Percentiles rank a stretch among this genome's conserved stretches.
phyloP scores from a whole-genome alignment of 2,113 vertebrate species.

The Datnioides undecimradiatus region DNA sequence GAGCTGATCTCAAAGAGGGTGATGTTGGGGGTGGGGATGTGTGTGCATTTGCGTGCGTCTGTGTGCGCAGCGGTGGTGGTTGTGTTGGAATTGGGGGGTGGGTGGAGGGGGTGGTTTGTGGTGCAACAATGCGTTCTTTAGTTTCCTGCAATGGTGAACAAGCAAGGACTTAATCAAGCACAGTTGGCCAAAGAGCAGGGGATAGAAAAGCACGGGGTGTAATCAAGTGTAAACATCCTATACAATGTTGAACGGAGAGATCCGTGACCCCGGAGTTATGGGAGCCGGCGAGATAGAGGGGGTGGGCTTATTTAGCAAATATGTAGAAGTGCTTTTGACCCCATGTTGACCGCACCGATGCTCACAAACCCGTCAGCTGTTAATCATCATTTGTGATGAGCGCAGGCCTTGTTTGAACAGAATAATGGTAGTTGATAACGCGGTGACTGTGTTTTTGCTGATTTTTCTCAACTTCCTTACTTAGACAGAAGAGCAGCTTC shows the following conservation, averaged over 20 bases:
- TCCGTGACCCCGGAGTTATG: conserved; percentile 74
- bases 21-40: conserved; percentile 46
- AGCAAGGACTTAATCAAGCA: conserved; percentile 81
- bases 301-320: conserved; percentile 80
- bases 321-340: conserved; percentile 82
- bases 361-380: conserved; percentile 49
- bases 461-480: conserved; percentile 65
- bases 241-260: conserved; percentile 72
- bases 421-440: conserved; percentile 58
- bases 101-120: background rate
- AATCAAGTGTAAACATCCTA: conserved; percentile 81
- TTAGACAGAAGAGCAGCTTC: conserved; percentile 28
- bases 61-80: background rate
- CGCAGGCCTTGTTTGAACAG: conserved; percentile 67
- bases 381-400: conserved; percentile 81
- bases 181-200: conserved; percentile 72
- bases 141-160: conserved; percentile 74
- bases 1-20: conserved; percentile 73
- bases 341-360: conserved; percentile 59
- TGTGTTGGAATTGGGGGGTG: no score
- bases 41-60: background rate
- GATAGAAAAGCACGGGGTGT: conserved; percentile 58
- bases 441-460: conserved; percentile 37
- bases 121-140: conserved; percentile 79
- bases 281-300: conserved; percentile 53